Conservation (phyloP, 2,797 vertebrate species). For the Fratercula arctica region DNA sequence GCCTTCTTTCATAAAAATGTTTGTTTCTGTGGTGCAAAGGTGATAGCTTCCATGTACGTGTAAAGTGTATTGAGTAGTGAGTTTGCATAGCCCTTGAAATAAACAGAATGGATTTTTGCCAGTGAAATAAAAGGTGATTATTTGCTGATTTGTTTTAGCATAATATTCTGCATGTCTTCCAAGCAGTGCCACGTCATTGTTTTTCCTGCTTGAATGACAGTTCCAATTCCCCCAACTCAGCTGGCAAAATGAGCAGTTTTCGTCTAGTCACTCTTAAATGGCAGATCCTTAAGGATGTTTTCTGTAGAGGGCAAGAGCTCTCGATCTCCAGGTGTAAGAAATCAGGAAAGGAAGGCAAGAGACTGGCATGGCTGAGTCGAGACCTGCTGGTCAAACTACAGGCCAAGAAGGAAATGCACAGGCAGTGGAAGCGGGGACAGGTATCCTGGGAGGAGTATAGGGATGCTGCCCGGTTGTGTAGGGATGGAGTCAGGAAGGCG, state of each 20-base stretch:
- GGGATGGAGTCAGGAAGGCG: background rate
- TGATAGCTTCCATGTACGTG: background rate
- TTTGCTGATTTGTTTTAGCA: background rate
- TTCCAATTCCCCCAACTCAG: background rate
- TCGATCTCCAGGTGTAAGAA: background rate
- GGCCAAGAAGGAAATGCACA: background rate
- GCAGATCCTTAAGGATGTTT: background rate
- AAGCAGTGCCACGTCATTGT: background rate
- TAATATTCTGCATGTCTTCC: background rate
- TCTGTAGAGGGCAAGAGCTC: background rate
- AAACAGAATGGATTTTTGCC: background rate
- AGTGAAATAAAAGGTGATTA: background rate
- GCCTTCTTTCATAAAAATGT: background rate
- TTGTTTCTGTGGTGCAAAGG: background rate
- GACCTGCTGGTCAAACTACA: background rate
- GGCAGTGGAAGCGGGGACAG: background rate
- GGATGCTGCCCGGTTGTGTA: accelerated
- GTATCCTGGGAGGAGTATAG: background rate
- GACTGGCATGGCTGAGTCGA: background rate
- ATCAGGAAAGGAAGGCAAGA: background rate
- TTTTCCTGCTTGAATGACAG: background rate
- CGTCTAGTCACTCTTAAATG: background rate
- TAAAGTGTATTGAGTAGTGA: background rate
- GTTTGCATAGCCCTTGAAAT: background rate
- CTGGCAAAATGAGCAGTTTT: background rate